Evolutionary conservation across 2,797 vertebrate genomes (phyloP).

Genomic region (Melanogrammus aeglefinus): DNA sequence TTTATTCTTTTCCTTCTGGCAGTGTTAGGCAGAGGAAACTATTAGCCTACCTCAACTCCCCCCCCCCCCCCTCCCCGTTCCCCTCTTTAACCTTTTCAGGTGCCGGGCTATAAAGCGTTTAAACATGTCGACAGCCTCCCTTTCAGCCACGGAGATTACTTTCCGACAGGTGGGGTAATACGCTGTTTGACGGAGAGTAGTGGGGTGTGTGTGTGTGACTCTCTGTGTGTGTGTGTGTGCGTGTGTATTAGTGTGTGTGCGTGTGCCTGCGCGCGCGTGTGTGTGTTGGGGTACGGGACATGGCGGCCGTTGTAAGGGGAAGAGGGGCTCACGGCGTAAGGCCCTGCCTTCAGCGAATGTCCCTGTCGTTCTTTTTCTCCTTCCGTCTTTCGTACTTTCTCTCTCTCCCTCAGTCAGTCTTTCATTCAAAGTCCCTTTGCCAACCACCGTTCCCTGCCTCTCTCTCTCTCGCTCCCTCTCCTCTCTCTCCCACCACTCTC

Average conservation of each 20-base stretch:
- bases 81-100: constrained; percentile 65
- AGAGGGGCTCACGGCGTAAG: constrained; percentile 51
- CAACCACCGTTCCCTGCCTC: constrained; percentile 78
- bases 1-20: constrained; percentile 37
- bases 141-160: constrained; percentile 90
- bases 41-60: constrained; percentile 38
- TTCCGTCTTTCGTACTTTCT: constrained; percentile 31
- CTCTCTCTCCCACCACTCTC: too few species aligned
- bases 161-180: constrained; percentile 96
- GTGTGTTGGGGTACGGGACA: constrained; percentile 62
- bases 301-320: constrained; percentile 87
- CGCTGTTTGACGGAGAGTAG: constrained; percentile 86
- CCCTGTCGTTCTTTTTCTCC: constrained; percentile 53
- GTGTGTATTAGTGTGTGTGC: too few species aligned
- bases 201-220: constrained; percentile 59
- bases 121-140: constrained; percentile 76
- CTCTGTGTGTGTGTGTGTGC: too few species aligned
- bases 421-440: constrained; percentile 31
- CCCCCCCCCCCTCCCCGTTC: constrained; percentile 31
- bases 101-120: constrained; percentile 78
- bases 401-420: constrained; percentile 37
- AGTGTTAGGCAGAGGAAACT: constrained; percentile 40
- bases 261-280: too few species aligned
- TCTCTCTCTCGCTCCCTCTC: too few species aligned
- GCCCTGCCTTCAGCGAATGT: constrained; percentile 25